Evolutionary conservation across 2,797 vertebrate species (phyloP), one percentile per base, ranked within the genome.

Genomic region (Stomatorhinus walkeri): DNA sequence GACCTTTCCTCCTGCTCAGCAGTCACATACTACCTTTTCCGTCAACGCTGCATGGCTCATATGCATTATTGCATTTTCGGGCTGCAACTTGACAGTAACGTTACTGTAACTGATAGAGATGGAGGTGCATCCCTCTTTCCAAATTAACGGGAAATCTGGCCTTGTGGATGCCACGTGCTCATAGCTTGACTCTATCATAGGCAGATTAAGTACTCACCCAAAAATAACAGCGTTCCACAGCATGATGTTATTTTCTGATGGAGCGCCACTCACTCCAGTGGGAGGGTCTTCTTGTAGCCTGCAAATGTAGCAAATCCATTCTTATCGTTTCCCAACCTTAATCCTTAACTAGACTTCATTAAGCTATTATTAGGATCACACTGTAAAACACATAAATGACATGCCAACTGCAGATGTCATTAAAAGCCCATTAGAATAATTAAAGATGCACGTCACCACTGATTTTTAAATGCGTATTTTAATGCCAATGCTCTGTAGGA

Each of bases 221-320:
- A 99, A 99, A 96, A 99, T 99, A 94, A 99, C 98, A 90, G 98
- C 98, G 92, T 99, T 99, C 98, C 98, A 99, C 89, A 98, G 96
- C 98, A 99, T 99, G 94, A 99, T 99, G 92, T 99, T 99, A 94
- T 99, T 99, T 94, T 99, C 98, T 90, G 98, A 99, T 3, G 98
- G 98, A 40, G 98, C 98, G 52, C 98, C 98, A 90, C 98, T 99
- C 92, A 99, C 98, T 90, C 98, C 98, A 89, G 98, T 98, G 92
- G 98, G 98, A 94, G 98, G 98, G 93, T 99, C 98, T 95, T 99
- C 98, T 94, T 99, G 98, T 96, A 99, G 97, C 92, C 98, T 99
- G 93, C 56, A 87, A 9, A 89, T 6, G 89, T 8, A 5, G 48
- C 64, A 88, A 28, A 72, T 72, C 4, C 5, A 54, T 46, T 46